A percentile compares a stretch with the other conserved stretches of the same genome.
Conservation (phyloP, 1,140 invertebrate genomes). For the Eubasilissa regina region DNA sequence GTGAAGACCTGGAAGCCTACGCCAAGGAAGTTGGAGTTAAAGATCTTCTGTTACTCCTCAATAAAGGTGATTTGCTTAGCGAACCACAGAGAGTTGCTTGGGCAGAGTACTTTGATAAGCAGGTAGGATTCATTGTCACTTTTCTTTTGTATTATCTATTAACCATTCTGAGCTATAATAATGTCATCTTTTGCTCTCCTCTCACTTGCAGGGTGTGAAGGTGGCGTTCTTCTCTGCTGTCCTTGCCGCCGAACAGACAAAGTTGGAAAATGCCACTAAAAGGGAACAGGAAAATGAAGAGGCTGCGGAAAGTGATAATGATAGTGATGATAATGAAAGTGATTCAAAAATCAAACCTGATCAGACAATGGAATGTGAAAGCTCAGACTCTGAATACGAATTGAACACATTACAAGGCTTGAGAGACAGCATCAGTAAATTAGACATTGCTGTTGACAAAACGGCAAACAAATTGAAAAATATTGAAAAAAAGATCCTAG, state of each 20-base stretch:
- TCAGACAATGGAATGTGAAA: constrained; percentile 52
- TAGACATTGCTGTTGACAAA: constrained; percentile 64
- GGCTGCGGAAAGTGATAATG: constrained; percentile 63
- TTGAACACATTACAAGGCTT: constrained; percentile 65
- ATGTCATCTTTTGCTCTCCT: neutral
- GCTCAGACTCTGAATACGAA: constrained; percentile 27
- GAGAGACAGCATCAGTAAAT: constrained; percentile 67
- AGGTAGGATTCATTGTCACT: constrained; percentile 62
- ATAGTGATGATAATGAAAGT: constrained; percentile 61
- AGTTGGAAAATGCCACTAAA: constrained; percentile 68
- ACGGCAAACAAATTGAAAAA: constrained; percentile 71
- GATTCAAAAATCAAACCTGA: constrained; percentile 57
- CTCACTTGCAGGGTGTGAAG: constrained; percentile 69
- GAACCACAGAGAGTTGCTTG: constrained; percentile 86
- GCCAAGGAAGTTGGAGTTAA: constrained; percentile 85
- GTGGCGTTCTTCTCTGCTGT: constrained; percentile 91
- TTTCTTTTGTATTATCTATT: neutral
- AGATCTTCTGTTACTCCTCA: constrained; percentile 89
- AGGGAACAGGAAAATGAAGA: constrained; percentile 63
- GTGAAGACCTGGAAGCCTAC: constrained; percentile 95
- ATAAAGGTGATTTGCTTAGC: constrained; percentile 97
- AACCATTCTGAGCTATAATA: neutral
- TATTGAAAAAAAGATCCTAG: constrained; percentile 68
- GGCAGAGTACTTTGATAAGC: constrained; percentile 88
- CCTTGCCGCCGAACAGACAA: constrained; percentile 71